phyloP scores from a whole-genome alignment of 2,888 invertebrate species.

The Odontocerum albicorne region DNA sequence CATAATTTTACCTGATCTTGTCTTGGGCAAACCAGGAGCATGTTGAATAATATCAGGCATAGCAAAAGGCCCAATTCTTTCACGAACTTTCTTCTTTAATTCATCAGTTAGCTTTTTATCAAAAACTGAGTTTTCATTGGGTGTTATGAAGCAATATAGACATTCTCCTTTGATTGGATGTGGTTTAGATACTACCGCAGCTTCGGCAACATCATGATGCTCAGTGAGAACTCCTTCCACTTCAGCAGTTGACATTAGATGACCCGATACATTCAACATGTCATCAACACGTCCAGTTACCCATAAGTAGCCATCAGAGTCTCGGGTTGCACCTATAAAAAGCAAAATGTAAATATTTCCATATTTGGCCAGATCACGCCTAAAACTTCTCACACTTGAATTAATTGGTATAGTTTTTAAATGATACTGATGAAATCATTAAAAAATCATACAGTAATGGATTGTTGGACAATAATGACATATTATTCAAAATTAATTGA shows the following conservation, averaged over 20 bases:
- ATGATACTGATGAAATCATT: no score
- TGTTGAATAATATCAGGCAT: constrained; percentile 93
- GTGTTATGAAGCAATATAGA: constrained; percentile 94
- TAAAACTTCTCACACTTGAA: no score
- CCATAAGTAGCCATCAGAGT: constrained; percentile 94
- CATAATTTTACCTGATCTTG: constrained; percentile 98
- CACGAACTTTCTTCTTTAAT: constrained; percentile 78
- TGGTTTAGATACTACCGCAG: constrained; percentile 94
- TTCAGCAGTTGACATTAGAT: constrained; percentile 96
- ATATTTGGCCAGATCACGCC: no score
- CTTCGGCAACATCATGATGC: constrained; percentile 82
- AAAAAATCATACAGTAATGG: no score
- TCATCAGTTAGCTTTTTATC: constrained; percentile 70
- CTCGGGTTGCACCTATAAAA: constrained; percentile 78
- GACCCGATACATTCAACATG: constrained; percentile 98
- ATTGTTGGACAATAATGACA: no score
- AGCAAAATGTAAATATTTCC: not conserved
- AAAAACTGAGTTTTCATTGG: constrained; percentile 75
- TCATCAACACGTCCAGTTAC: constrained; percentile 97
- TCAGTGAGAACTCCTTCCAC: constrained; percentile 82
- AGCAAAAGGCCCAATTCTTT: constrained; percentile 94
- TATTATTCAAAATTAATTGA: no score
- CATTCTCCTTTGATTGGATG: constrained; percentile 97
- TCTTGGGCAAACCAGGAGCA: constrained; percentile 94
- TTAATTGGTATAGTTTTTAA: no score